phyloP scores from a whole-genome alignment of 1,140 invertebrate species.

The Heliconius nattereri region DNA sequence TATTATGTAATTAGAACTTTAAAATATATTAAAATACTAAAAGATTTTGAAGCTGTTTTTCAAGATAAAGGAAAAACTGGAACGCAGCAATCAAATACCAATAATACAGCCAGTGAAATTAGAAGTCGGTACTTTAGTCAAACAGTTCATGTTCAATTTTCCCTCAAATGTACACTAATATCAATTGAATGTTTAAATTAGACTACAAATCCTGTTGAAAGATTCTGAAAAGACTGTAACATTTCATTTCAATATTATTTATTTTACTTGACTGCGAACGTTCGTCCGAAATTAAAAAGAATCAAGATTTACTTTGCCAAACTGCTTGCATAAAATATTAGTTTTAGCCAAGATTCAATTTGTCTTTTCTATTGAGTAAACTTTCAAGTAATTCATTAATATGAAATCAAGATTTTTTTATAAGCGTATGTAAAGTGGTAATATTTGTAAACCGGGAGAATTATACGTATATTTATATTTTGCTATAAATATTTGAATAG shows the following conservation, averaged over 20 bases:
- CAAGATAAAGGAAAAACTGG: not conserved
- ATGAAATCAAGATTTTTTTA: not conserved
- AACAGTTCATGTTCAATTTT: not conserved
- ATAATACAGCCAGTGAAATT: not conserved
- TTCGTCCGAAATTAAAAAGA: constrained; percentile 23
- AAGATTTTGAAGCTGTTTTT: no score
- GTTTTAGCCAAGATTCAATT: constrained; percentile 17
- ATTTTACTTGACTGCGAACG: constrained; percentile 6
- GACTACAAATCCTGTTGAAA: no score
- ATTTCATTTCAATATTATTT: not conserved
- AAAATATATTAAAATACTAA: no score
- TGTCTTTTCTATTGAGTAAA: constrained; percentile 17
- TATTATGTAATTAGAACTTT: not conserved
- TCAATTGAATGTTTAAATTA: not conserved
- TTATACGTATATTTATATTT: not conserved
- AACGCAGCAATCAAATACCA: not conserved
- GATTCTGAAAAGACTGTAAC: no score
- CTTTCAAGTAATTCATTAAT: constrained; percentile 23
- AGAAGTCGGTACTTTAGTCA: not conserved
- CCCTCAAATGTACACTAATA: not conserved
- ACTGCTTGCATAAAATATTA: constrained; percentile 34
- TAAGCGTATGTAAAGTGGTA: no score
- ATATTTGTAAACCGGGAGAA: no score
- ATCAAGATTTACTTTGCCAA: constrained; percentile 31
- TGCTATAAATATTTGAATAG: not conserved